A percentile compares a stretch with the other conserved stretches of the same genome.
Conservation (phyloP, 2,888 invertebrate species). For the Hemithea aestivaria region DNA sequence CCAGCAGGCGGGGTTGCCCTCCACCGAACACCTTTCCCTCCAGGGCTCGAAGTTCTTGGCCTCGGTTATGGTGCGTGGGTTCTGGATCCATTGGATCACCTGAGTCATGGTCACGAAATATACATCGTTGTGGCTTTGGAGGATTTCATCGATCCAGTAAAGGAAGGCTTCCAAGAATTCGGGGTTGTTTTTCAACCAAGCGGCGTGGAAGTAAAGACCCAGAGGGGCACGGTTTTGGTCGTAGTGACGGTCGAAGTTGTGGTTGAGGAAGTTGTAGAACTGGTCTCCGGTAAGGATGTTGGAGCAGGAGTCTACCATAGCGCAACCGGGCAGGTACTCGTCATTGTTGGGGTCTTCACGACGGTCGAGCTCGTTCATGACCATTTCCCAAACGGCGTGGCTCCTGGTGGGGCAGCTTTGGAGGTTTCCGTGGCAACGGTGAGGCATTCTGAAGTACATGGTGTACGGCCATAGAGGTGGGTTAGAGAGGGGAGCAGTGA, state of each 20-base stretch:
- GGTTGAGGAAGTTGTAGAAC: constrained; percentile 95
- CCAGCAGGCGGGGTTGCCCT: constrained; percentile 90
- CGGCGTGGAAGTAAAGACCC: constrained; percentile 95
- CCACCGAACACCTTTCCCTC: constrained; percentile 96
- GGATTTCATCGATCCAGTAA: constrained; percentile 94
- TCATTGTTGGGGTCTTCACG: constrained; percentile 94
- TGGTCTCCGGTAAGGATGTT: constrained; percentile 95
- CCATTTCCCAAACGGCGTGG: constrained; percentile 98
- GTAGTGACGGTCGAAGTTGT: constrained; percentile 95
- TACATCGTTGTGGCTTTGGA: constrained; percentile 91
- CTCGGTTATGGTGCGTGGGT: constrained; percentile 90
- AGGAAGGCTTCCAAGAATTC: constrained; percentile 95
- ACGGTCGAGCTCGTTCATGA: constrained; percentile 95
- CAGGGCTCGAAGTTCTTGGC: constrained; percentile 96
- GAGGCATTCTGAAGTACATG: constrained; percentile 98
- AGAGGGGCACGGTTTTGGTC: constrained; percentile 93
- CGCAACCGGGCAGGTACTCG: constrained; percentile 93
- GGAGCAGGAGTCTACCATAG: constrained; percentile 97
- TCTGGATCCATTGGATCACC: constrained; percentile 97
- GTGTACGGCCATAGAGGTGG: constrained; percentile 99
- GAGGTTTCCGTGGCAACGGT: constrained; percentile 94
- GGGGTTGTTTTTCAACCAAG: constrained; percentile 95
- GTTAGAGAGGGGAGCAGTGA: constrained; percentile 93
- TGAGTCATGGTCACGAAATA: constrained; percentile 98
- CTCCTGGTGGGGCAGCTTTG: constrained; percentile 95